These are phyloP conservation scores for Hyalella azteca DNA, from an alignment of 2,888 invertebrate genomes.

Conservation along the genomic window DNA sequence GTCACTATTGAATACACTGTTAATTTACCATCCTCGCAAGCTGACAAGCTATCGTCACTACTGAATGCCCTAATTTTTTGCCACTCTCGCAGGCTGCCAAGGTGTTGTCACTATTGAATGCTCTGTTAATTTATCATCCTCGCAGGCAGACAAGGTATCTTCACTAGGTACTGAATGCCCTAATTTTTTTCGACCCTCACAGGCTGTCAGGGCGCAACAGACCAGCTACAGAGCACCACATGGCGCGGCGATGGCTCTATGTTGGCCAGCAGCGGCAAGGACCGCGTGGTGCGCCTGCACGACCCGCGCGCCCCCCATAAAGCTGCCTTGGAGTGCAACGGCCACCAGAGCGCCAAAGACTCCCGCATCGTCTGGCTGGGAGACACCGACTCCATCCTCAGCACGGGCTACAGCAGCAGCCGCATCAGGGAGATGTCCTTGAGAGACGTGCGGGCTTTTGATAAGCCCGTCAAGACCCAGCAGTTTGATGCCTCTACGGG, in stretches of 20 bases:
- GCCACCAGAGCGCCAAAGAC: slow-evolving; percentile 73
- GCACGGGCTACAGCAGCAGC: slow-evolving; percentile 85
- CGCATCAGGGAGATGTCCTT: slow-evolving; percentile 59
- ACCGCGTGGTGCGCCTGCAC: slow-evolving; percentile 83
- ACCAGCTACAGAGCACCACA: slow-evolving; percentile 85
- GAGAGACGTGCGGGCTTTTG: slow-evolving; percentile 45
- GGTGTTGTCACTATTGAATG: no score
- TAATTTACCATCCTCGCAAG: no score
- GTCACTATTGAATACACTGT: no score
- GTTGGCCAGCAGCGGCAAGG: slow-evolving; percentile 88
- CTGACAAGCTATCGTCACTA: no score
- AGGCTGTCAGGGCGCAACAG: slow-evolving; percentile 71
- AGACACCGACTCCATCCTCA: slow-evolving; percentile 79
- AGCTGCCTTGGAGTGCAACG: slow-evolving; percentile 34
- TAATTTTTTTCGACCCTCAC: no score
- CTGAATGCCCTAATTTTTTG: no score
- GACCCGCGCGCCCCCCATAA: slow-evolving; percentile 71
- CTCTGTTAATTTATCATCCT: no score
- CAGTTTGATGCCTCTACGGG: slow-evolving; percentile 52
- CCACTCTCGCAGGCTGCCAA: no score
- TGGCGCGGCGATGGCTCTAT: slow-evolving; percentile 88
- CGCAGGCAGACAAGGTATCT: no score
- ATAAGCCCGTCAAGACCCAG: slow-evolving; percentile 47
- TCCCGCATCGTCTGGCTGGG: slow-evolving; percentile 91
- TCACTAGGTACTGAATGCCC: no score